Evolutionary conservation across 2,888 invertebrate species (phyloP), one percentile per base, ranked within the genome.

Genomic region (Epirrita christyi): DNA sequence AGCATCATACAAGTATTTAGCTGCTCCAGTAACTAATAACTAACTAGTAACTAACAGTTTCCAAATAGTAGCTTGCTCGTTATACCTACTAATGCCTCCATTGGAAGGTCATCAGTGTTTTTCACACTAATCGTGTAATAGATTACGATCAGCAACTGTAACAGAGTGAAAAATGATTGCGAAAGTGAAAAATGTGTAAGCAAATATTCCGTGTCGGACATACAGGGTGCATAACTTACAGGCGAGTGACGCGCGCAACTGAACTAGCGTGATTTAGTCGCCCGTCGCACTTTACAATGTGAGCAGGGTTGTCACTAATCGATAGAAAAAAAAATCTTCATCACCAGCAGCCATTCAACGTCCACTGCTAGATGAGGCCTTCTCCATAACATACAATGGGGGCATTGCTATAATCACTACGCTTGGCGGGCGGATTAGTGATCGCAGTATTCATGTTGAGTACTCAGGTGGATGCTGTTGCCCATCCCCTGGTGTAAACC

Each of bases 41-140:
- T n/a, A n/a, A 21, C 21, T 21, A 21, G 21, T 21, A 3, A 21
- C 21, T 21, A 4, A 21, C 21, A 21, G 21, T 4, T 21, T 21
- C 2, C 4, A 21, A 4, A 14, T 14, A 36, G 14, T 11, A 37
- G 49, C 13, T 10, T 6, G 9, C 14, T n/a, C 2, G 40, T 15
- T 29, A 55, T 43, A 5, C 34, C 28, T 15, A 55, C 48, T 9
- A 44, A 55, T 55, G 55, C 34, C 32, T 40, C 43, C 55, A 55
- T 55, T 55, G 48, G 49, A 28, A 29, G 48, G 28, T 55, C 29
- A 55, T 44, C 38, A 44, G 48, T 44, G 37, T 55, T 49, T 55
- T 55, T 55, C 55, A 55, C 48, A 32, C 43, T 38, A 49, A 55
- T 49, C 55, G 44, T n/a, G 43, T 29, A 38, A 42, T 55, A 55